Evolutionary conservation across 2,888 invertebrate species (phyloP), one percentile per base, ranked within the genome.

Genomic region (Stomorhina lunata): DNA sequence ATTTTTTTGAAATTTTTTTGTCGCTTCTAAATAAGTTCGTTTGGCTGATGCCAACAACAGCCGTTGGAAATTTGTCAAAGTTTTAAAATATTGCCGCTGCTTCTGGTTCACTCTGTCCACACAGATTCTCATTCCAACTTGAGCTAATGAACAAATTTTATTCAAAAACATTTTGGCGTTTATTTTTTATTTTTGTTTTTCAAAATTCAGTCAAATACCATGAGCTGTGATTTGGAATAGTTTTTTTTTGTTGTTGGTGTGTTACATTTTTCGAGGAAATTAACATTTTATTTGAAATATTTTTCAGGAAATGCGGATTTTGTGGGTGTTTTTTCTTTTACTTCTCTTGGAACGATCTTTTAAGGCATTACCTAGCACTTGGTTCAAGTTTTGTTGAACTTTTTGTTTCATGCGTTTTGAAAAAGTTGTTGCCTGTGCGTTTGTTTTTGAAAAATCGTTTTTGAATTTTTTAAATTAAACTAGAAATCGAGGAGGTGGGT

Each of bases 51-150:
- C 82, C 82, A 79, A 65, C 75, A 82, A 76, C 82, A 82, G 82
- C 82, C 79, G 79, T 76, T 79, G 75, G 55, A 82, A 79, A 82
- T 82, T 82, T 82, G 82, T 82, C 82, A 82, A 82, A 82, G 40
- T 79, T 82, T 20, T 75, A 82, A 75, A 82, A 79, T 78, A 59
- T 72, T 37, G 4, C 7, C 63, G 45, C 1, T 55, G 55, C 12
- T 66, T 40, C 12, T 32, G n/a, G 75, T 61, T n/a, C n/a, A n/a
- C n/a, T n/a, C n/a, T n/a, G n/a, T n/a, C n/a, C n/a, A n/a, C 48
- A 75, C 57, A 71, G 61, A 29, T 76, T 79, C 43, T 69, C 66
- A 71, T 75, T 50, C 76, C 80, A 66, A 76, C 59, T n/a, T n/a
- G 55, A 59, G 81, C 61, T 45, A 15, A 63, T 63, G 68, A 7